phyloP scores from a whole-genome alignment of 2,113 vertebrate genomes.

The Atherinomorus stipes region DNA sequence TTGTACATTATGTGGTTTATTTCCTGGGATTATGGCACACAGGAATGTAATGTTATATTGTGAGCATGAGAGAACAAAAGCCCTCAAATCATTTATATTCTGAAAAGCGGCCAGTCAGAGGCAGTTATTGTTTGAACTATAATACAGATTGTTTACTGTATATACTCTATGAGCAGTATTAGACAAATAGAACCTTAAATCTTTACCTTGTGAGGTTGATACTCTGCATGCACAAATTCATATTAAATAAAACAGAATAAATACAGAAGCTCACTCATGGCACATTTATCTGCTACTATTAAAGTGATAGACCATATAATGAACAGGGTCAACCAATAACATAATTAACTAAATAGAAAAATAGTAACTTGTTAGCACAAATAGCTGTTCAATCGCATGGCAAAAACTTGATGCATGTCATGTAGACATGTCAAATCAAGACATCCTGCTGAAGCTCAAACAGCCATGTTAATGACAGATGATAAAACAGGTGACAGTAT shows the following conservation, averaged over 20 bases:
- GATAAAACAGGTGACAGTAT: no score
- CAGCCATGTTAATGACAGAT: no score
- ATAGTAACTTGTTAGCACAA: background rate
- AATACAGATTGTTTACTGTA: no score
- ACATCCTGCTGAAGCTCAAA: no score
- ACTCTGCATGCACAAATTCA: background rate
- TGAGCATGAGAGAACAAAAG: background rate
- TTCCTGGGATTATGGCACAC: background rate
- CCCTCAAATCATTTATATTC: background rate
- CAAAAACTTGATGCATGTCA: no score
- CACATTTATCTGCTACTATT: no score
- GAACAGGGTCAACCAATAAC: background rate
- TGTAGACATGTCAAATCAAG: no score
- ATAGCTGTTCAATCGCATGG: no score
- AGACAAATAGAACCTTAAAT: slow-evolving; percentile 7
- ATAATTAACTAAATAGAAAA: background rate
- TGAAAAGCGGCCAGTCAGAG: background rate
- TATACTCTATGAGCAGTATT: no score
- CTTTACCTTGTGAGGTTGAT: background rate
- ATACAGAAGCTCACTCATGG: background rate
- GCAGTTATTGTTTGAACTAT: slow-evolving; percentile 4
- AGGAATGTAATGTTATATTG: background rate
- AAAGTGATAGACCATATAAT: background rate
- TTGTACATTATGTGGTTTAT: slow-evolving; percentile 13
- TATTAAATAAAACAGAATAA: background rate